A percentile compares a stretch with the other conserved stretches of the same genome.
Conservation (phyloP, 1,140 invertebrate genomes). For the Camponotus floridanus region DNA sequence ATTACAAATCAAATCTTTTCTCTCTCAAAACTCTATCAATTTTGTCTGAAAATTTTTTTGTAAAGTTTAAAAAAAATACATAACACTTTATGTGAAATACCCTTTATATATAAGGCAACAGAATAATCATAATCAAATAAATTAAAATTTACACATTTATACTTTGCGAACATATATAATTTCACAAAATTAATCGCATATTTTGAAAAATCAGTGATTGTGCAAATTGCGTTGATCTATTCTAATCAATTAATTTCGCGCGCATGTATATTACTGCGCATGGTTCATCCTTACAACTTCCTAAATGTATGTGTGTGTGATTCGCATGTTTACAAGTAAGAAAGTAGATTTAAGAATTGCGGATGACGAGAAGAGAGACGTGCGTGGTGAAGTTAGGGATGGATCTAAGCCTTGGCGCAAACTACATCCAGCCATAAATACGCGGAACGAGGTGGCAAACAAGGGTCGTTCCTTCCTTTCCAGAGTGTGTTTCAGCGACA, state of each 20-base stretch:
- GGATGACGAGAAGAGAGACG: not conserved
- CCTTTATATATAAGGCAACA: not conserved
- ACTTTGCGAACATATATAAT: constrained; percentile 34
- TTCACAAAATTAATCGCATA: constrained; percentile 38
- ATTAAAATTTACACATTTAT: constrained; percentile 61
- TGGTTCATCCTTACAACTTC: constrained; percentile 64
- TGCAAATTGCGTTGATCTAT: constrained; percentile 69
- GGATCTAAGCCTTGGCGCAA: constrained; percentile 69
- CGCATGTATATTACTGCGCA: constrained; percentile 33
- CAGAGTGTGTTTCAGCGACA: constrained; percentile 26
- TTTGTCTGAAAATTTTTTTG: too few species aligned
- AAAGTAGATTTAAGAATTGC: constrained; percentile 55
- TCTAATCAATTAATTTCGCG: constrained; percentile 71
- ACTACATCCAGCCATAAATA: constrained; percentile 76
- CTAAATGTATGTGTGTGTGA: constrained; percentile 51
- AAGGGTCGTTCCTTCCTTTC: constrained; percentile 74
- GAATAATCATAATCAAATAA: constrained; percentile 52
- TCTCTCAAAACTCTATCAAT: too few species aligned
- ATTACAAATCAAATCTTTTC: too few species aligned
- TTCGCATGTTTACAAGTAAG: constrained; percentile 32
- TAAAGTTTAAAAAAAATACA: too few species aligned
- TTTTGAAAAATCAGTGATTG: constrained; percentile 62
- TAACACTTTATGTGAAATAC: too few species aligned
- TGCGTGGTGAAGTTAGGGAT: not conserved
- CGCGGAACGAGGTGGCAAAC: constrained; percentile 78